Base-by-base conservation (phyloP, 2,113 vertebrate genomes). In the Pygoscelis adeliae region DNA sequence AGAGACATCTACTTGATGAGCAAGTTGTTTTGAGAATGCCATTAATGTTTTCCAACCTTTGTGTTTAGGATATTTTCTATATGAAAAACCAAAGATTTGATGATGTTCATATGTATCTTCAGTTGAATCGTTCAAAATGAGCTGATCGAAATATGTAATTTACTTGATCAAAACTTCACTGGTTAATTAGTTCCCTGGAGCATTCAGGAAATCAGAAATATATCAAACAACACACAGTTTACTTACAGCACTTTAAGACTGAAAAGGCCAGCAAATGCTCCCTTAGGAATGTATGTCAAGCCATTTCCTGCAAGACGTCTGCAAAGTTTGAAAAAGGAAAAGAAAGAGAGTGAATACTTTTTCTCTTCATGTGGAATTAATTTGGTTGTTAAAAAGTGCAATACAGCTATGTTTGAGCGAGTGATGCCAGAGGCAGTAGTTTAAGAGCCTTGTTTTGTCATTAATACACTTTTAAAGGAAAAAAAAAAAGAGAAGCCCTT, bases 211-310 rank as follows among this genome's bases (percentile, higher is more conserved):
- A 94, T 92, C 91, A 95, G 96, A 97, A 96, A 90, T 92, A 91
- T 82, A 96, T 90, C 91, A 96, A 97, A 96, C 85, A 97, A 93
- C 53, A 93, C 59, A 87, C 36, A 59, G 77, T 97, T 97, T 95
- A 99, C 99, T 99, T 98, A 99, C 99, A 99, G 98, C 80, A 99
- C 98, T 99, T 99, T 99, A 93, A 99, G 99, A 97, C 98, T 99
- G 98, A 98, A 98, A 97, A 99, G 99, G 88, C 99, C 99, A 29
- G 97, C 80, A 97, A 99, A 99, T 12, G 99, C 98, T 98, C 98
- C 99, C 98, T 98, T 98, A 96, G 99, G 99, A 96, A 99, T 98
- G 97, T 98, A 97, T 91, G 98, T 99, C 98, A 99, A 98, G 87
- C 99, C 97, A 80, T 99, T 99, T 98, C 99, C 99, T 80, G 99